These are phyloP conservation scores for Cassiopea andromeda DNA, from an alignment of 30 jellyfish, hydroid and myxozoan genomes.

Conservation along the genomic window DNA sequence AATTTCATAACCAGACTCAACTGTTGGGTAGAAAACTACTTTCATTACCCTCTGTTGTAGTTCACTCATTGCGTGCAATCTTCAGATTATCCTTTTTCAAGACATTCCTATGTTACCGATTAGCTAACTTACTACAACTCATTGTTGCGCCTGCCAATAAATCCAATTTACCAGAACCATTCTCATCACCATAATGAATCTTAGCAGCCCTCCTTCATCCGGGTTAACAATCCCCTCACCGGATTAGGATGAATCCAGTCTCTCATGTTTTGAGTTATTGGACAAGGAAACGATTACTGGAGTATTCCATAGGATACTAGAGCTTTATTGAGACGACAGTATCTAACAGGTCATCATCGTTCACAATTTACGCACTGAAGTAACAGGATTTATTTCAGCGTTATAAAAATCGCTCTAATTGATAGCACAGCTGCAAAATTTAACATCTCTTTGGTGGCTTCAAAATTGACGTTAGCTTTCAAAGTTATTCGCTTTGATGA, in stretches of 20 bases:
- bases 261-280: neutral
- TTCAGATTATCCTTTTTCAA: neutral
- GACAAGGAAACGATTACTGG: neutral
- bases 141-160: neutral
- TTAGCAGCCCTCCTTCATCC: neutral
- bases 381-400: neutral
- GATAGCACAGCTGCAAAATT: constrained; percentile 1
- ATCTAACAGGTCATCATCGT: neutral
- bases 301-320: no score
- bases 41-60: no score
- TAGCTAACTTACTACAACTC: neutral
- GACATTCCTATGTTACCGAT: neutral
- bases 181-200: neutral
- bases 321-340: neutral
- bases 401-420: neutral
- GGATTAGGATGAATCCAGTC: neutral
- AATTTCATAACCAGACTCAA: no score
- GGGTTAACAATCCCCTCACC: neutral
- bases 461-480: neutral
- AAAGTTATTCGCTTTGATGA: neutral
- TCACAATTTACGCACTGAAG: neutral
- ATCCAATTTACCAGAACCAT: neutral
- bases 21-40: no score
- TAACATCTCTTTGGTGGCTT: neutral
- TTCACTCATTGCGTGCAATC: no score